Evolutionary conservation across 2,797 vertebrate species (phyloP).

Genomic region (Anguilla anguilla): DNA sequence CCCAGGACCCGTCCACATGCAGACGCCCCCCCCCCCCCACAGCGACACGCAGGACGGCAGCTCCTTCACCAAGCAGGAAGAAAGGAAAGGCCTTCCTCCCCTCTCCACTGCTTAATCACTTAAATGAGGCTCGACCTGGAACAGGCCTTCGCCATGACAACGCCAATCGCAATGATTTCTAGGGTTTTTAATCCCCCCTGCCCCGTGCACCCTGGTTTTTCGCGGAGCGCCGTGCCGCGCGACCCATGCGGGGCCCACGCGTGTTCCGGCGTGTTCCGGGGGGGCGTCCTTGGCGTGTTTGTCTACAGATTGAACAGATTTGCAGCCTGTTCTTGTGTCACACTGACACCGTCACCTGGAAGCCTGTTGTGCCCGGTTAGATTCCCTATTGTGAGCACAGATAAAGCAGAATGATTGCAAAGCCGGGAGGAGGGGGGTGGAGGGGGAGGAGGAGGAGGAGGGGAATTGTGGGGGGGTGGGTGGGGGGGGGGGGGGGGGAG

Average conservation of each 20-base stretch:
- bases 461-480: not conserved
- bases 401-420: not conserved
- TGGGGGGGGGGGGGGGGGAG: not conserved
- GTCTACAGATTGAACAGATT: constrained; percentile 4
- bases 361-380: not conserved
- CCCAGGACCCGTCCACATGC: not conserved
- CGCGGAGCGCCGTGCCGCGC: not conserved
- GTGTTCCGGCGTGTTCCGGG: not conserved
- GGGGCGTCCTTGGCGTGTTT: not conserved
- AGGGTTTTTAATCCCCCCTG: not conserved
- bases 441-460: not conserved
- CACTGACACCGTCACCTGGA: not conserved
- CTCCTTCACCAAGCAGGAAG: not conserved
- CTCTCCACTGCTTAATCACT: not conserved
- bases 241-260: not conserved
- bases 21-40: not conserved
- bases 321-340: not conserved
- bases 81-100: not conserved
- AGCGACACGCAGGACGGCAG: not conserved
- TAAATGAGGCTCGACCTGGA: not conserved
- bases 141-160: not conserved
- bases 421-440: not conserved
- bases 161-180: not conserved
- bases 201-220: not conserved
- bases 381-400: not conserved